phyloP scores from a whole-genome alignment of 2,113 vertebrate species.

The Leptodactylus fuscus region DNA sequence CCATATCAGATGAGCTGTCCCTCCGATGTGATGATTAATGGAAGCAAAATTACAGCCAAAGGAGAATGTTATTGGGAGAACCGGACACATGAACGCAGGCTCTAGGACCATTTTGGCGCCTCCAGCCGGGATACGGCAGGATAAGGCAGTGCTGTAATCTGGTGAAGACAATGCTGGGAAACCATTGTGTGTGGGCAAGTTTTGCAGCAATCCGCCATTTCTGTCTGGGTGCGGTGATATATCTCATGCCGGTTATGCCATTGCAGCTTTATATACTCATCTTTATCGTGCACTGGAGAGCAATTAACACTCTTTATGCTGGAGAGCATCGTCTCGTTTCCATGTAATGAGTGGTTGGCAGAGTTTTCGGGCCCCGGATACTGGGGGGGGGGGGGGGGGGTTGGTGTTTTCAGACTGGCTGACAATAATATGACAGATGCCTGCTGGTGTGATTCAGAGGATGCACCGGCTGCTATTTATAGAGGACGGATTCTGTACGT shows the following conservation, averaged over 20 bases:
- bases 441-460: conserved; percentile 11
- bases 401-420: conserved; percentile 35
- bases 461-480: conserved; percentile 38
- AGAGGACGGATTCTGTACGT: conserved; percentile 1
- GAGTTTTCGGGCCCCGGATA: conserved; percentile 22
- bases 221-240: no score
- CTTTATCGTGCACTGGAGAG: not conserved
- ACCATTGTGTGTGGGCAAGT: no score
- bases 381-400: conserved; percentile 5
- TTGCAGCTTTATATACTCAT: not conserved
- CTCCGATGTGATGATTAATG: no score
- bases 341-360: conserved; percentile 17
- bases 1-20: no score
- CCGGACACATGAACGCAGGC: no score
- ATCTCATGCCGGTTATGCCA: not conserved
- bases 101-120: no score
- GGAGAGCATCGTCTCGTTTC: not conserved
- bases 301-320: not conserved
- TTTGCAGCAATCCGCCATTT: no score
- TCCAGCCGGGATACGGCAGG: no score
- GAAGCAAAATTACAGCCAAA: no score
- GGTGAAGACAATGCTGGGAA: no score
- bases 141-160: no score
- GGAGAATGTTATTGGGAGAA: no score
- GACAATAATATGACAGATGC: conserved; percentile 55